These are phyloP conservation scores for Polydesmus complanatus DNA, from an alignment of 2,888 invertebrate species.

Conservation along the genomic window DNA sequence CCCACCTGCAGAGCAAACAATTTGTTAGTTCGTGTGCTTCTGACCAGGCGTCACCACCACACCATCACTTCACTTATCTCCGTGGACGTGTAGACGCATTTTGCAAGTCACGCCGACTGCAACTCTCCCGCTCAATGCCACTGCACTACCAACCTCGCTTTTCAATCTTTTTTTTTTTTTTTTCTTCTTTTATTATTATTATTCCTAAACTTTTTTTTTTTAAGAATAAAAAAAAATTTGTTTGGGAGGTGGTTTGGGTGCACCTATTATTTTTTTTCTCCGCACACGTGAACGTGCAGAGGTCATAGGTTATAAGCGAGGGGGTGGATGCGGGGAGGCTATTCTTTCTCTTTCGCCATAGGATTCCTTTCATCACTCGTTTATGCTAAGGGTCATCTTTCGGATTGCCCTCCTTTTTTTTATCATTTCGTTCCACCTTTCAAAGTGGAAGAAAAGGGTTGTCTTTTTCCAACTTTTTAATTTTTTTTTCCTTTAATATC, in stretches of 20 bases:
- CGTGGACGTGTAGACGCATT: not conserved
- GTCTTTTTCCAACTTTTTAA: not conserved
- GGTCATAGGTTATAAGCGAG: not conserved
- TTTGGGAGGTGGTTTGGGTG: too few species aligned
- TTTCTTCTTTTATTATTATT: too few species aligned
- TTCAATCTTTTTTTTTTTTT: not conserved
- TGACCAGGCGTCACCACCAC: constrained; percentile 1
- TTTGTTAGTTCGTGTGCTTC: constrained; percentile 3
- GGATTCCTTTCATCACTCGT: not conserved
- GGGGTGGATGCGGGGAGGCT: not conserved
- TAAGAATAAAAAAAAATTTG: too few species aligned
- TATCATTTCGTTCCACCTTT: not conserved
- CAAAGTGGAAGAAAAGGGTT: not conserved
- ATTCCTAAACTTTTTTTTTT: not conserved
- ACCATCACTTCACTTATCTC: not conserved
- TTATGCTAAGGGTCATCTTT: not conserved
- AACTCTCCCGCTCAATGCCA: too few species aligned
- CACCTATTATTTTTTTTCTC: not conserved
- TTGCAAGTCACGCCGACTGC: constrained; percentile 3
- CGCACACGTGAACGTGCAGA: not conserved
- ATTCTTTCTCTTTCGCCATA: not conserved
- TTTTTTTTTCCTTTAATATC: not conserved
- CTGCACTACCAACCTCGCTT: not conserved
- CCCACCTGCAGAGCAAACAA: constrained; percentile 9
- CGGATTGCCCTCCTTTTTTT: not conserved